Conservation (phyloP, 2,888 invertebrate species). For the Cacoxenus indagator region DNA sequence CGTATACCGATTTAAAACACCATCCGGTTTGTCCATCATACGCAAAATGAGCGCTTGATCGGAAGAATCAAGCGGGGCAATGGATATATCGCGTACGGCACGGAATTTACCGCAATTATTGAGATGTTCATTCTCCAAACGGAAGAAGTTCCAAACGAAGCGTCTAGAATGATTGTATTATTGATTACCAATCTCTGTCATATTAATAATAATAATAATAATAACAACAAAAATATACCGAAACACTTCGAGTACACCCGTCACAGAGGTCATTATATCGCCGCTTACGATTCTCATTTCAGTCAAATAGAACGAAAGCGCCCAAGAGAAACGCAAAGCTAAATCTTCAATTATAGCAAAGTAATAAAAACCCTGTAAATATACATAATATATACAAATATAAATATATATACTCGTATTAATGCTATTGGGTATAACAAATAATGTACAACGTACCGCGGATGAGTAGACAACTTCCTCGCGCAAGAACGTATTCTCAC, state of each 20-base stretch:
- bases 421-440: conserved; percentile 25
- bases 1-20: conserved; percentile 81
- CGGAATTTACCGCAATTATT: conserved; percentile 99
- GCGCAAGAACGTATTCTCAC: conserved; percentile 90
- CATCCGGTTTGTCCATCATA: conserved; percentile 96
- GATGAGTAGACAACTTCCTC: conserved; percentile 97
- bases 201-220: neutral
- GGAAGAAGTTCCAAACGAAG: conserved; percentile 99
- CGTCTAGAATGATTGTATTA: conserved; percentile 74
- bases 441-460: conserved; percentile 75
- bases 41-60: conserved; percentile 90
- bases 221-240: conserved; percentile 73
- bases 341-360: conserved; percentile 97
- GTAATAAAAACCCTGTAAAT: conserved; percentile 83
- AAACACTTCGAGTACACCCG: conserved; percentile 90
- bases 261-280: conserved; percentile 87
- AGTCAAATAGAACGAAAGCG: conserved; percentile 85
- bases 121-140: conserved; percentile 98
- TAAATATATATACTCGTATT: no score
- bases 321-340: conserved; percentile 93
- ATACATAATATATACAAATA: no score
- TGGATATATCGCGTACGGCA: conserved; percentile 97
- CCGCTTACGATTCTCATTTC: conserved; percentile 81
- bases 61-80: conserved; percentile 92
- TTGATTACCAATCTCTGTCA: neutral